Conservation (phyloP, 35 echinoderm and acorn worm species). For the Acanthaster planci region DNA sequence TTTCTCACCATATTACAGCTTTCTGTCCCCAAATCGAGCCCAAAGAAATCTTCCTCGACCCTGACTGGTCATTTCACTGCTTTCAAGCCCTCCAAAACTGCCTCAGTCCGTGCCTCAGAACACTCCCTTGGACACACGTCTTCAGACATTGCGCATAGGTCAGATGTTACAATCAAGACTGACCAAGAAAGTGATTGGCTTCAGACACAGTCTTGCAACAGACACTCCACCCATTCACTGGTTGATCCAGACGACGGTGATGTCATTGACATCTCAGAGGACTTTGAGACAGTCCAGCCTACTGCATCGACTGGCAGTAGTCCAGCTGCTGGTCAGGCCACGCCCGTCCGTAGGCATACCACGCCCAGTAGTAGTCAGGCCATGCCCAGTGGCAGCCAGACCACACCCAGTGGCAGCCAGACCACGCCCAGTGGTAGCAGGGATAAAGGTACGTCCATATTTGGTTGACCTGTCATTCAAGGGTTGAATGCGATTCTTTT, state of each 20-base stretch:
- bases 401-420: constrained; percentile 30
- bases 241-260: no score
- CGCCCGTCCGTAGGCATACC: no score
- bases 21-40: neutral
- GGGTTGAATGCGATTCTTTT: neutral
- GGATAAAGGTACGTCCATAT: constrained; percentile 56
- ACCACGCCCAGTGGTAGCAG: constrained; percentile 40
- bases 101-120: neutral
- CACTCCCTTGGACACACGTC: neutral
- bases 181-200: no score
- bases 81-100: neutral
- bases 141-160: constrained; percentile 30
- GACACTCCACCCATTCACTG: no score
- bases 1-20: neutral
- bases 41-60: neutral
- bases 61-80: constrained; percentile 1
- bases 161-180: constrained; percentile 37
- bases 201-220: no score
- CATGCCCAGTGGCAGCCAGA: constrained; percentile 25
- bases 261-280: constrained; percentile 37
- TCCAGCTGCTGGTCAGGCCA: neutral
- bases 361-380: constrained; percentile 24
- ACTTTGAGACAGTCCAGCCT: constrained; percentile 7
- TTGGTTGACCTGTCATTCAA: neutral
- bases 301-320: constrained; percentile 23